phyloP scores from a whole-genome alignment of 2,113 vertebrate genomes.

The Nansenia antarctica region DNA sequence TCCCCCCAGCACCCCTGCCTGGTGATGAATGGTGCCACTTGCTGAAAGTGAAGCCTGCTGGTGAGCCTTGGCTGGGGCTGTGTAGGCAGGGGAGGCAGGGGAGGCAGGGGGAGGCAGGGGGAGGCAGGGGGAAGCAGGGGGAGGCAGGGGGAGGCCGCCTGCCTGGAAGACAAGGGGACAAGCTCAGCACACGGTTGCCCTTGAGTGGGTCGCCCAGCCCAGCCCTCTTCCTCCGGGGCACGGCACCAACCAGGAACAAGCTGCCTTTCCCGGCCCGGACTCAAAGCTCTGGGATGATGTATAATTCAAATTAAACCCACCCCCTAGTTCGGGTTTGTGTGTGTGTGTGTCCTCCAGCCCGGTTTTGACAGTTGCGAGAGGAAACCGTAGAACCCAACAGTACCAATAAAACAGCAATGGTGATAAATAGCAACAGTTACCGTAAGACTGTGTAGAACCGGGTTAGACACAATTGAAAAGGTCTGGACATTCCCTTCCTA shows the following conservation, averaged over 20 bases:
- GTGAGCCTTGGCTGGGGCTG: slow-evolving; percentile 67
- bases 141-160: slow-evolving; percentile 24
- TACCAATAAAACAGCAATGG: slow-evolving; percentile 29
- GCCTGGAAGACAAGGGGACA: slow-evolving; percentile 67
- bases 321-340: neutral
- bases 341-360: slow-evolving; percentile 24
- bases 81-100: slow-evolving; percentile 33
- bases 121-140: neutral
- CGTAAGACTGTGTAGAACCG: slow-evolving; percentile 34
- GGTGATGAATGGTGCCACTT: slow-evolving; percentile 81
- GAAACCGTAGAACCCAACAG: slow-evolving; percentile 30
- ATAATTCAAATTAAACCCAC: slow-evolving; percentile 14
- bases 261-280: no score
- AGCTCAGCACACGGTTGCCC: slow-evolving; percentile 68
- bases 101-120: neutral
- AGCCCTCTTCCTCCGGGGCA: slow-evolving; percentile 44
- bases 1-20: slow-evolving; percentile 64
- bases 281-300: neutral
- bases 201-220: slow-evolving; percentile 63
- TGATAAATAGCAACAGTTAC: slow-evolving; percentile 43
- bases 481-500: neutral
- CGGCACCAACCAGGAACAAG: slow-evolving; percentile 23
- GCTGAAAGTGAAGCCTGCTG: slow-evolving; percentile 78
- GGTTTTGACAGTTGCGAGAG: neutral
- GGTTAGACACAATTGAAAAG: no score